Percentiles rank a stretch among this genome's conserved stretches.
These are phyloP conservation scores for Neostethus bicornis DNA, from an alignment of 2,797 vertebrate genomes.

Conservation along the genomic window DNA sequence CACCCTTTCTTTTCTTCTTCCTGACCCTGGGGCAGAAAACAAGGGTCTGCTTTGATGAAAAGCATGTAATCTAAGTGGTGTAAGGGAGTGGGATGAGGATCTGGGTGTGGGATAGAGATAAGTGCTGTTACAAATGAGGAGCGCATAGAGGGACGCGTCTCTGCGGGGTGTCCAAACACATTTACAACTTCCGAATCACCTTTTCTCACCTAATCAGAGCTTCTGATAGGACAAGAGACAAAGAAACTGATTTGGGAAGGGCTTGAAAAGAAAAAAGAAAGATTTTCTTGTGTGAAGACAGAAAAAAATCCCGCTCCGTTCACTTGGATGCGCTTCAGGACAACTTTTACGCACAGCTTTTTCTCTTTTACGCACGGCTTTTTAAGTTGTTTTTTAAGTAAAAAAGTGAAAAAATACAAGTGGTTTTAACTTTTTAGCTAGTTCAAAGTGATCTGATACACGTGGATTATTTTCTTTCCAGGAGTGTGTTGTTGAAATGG, in stretches of 20 bases:
- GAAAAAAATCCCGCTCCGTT: constrained; percentile 16
- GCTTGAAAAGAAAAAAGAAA: constrained; percentile 20
- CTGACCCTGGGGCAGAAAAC: constrained; percentile 25
- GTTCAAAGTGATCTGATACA: constrained; percentile 43
- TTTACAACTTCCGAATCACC: constrained; percentile 52
- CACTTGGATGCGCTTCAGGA: constrained; percentile 7
- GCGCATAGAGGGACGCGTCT: constrained; percentile 22
- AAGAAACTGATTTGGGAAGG: constrained; percentile 38
- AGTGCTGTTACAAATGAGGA: constrained; percentile 42
- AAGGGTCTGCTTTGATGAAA: constrained; percentile 13
- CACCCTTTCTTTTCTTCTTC: not conserved
- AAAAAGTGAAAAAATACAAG: too few relatives aligned
- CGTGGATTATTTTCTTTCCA: constrained; percentile 14
- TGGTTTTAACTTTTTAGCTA: too few relatives aligned
- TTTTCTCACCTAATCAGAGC: constrained; percentile 59
- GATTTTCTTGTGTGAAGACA: constrained; percentile 2
- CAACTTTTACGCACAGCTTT: constrained; percentile 25
- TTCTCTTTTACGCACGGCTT: constrained; percentile 49
- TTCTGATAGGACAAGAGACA: constrained; percentile 54
- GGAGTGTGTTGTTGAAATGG: constrained; percentile 58
- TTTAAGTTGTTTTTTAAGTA: too few relatives aligned
- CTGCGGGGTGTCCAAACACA: constrained; percentile 44
- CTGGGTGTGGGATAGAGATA: too few relatives aligned
- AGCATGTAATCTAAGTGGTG: constrained; percentile 23
- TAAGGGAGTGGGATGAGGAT: not conserved